These are phyloP conservation scores for Omphaloscelis lunosa DNA, from an alignment of 2,888 invertebrate genomes.

Conservation along the genomic window DNA sequence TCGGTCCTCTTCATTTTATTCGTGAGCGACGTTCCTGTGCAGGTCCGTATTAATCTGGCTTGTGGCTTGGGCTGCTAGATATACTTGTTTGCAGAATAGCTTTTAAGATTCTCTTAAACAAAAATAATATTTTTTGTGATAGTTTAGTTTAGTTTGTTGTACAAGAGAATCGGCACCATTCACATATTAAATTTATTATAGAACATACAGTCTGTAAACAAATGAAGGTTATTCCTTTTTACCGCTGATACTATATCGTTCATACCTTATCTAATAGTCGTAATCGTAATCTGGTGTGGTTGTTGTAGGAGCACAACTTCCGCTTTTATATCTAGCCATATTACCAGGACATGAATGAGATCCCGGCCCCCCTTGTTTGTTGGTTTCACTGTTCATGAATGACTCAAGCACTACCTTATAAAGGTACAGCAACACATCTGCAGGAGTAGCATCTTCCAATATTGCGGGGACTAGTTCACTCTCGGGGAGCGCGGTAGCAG, in stretches of 20 bases:
- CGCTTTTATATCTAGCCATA: accelerated
- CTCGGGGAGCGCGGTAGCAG: background rate
- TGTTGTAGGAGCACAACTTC: background rate
- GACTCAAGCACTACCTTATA: slow-evolving; percentile 5
- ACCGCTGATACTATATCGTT: background rate
- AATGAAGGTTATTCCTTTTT: background rate
- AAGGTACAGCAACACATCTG: background rate
- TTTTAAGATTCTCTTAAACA: no score
- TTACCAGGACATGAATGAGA: background rate
- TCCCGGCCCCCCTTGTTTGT: background rate
- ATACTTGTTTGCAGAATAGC: no score
- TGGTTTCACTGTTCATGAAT: no score
- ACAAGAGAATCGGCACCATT: no score
- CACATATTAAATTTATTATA: background rate
- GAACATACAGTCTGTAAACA: background rate
- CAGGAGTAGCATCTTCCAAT: background rate
- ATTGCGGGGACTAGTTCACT: background rate
- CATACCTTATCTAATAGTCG: background rate
- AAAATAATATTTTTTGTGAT: no score
- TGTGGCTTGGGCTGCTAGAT: no score
- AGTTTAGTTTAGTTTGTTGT: no score
- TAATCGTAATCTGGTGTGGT: background rate
- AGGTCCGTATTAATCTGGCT: no score
- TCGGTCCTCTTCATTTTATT: no score
- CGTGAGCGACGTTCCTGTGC: no score